Evolutionary conservation across 2,888 invertebrate genomes (phyloP).

Genomic region (Hirtodrosophila alboralis): DNA sequence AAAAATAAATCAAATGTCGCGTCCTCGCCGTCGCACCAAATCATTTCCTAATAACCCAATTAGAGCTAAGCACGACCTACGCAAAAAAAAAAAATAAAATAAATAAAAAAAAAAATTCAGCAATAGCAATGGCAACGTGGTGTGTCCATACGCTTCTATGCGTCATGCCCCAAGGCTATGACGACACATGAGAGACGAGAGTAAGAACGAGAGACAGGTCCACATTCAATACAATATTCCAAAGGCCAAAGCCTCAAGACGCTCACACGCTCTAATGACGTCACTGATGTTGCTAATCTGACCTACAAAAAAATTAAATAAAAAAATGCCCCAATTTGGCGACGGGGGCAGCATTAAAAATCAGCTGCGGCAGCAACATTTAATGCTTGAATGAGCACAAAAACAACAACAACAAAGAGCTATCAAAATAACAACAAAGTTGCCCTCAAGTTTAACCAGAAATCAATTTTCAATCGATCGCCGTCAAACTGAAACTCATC

Average conservation of each 20-base stretch:
- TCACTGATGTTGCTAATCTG: constrained; percentile 55
- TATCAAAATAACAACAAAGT: constrained; percentile 40
- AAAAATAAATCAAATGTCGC: constrained; percentile 58
- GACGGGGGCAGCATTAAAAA: constrained; percentile 19
- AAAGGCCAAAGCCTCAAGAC: background rate
- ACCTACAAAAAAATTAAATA: too few relatives aligned
- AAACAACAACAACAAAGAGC: constrained; percentile 16
- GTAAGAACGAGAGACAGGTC: background rate
- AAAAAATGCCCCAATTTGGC: constrained; percentile 53
- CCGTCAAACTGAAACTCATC: constrained; percentile 35
- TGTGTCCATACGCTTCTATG: constrained; percentile 34
- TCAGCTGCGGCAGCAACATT: constrained; percentile 9
- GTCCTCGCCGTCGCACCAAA: constrained; percentile 47
- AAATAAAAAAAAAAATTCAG: constrained; percentile 9
- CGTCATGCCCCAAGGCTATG: constrained; percentile 54
- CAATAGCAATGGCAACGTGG: constrained; percentile 7
- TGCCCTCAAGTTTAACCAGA: constrained; percentile 45
- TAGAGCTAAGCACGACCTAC: constrained; percentile 55
- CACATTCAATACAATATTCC: background rate
- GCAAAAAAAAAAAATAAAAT: constrained; percentile 18
- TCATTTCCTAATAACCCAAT: constrained; percentile 76
- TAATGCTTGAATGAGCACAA: constrained; percentile 42
- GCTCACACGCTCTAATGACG: constrained; percentile 57
- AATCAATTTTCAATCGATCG: constrained; percentile 40
- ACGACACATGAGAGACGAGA: constrained; percentile 40